Base-by-base conservation (phyloP, 2,888 invertebrate genomes). In the Ormyrus pomaceus region DNA sequence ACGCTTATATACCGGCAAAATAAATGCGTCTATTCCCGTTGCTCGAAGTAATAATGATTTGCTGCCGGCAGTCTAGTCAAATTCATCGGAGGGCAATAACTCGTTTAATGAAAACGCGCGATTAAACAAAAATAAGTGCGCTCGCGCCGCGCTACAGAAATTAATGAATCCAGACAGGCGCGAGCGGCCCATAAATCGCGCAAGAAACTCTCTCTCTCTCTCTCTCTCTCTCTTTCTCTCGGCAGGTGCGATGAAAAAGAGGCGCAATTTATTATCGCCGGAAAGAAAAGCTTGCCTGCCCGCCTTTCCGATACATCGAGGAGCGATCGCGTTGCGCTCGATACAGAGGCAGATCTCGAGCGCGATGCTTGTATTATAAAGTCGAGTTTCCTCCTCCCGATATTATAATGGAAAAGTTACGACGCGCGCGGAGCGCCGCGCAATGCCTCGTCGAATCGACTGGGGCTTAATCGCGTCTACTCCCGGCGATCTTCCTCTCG, bases 381-480 rank as follows among this genome's bases (percentile, higher is more conserved):
- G 19, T 9, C 19, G 46, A 55, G 48, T 2, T 2, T 4, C 3
- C 34, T 34, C 34, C 4, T 13, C 61, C 50, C 56, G 74, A 75
- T 79, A 70, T 75, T 55, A 70, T 79, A 75, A 75, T 70, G 79
- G 74, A 79, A 79, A 75, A 79, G 79, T 79, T 79, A 70, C 50
- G 74, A 75, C 51, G 74, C 6, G 56, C 34, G 34, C 34, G 2
- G 34, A 51, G 7, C 48, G 65, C 56, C 50, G 59, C 46, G 50
- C 72, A 48, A 73, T 73, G 62, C 73, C 68, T 69, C 46, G 62
- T 61, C 48, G 66, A 62, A 59, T 56, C 68, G 64, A 58, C 48
- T 51, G 46, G 34, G 64, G 62, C 19, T 72, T 78, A 78, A 78
- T 78, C 72, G 71, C 59, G 53, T 72, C 78, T 62, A 69, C 69